phyloP scores from a whole-genome alignment of 2,797 vertebrate species.

The Tympanoctomys barrerae region DNA sequence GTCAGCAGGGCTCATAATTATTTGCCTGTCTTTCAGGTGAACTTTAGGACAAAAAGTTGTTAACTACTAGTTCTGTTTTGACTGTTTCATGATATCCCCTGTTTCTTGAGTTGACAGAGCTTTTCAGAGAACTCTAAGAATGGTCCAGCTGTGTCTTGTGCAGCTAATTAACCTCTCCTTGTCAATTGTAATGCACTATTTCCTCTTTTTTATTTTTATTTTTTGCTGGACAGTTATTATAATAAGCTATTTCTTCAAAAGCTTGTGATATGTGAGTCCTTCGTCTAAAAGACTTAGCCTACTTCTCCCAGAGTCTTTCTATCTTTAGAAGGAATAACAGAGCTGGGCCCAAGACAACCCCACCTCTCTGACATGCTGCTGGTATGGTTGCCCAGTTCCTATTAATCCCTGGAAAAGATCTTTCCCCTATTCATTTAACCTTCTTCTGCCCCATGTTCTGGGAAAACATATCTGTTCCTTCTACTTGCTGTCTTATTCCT shows the following conservation, averaged over 20 bases:
- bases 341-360: background rate
- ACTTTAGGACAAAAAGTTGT: conserved; percentile 80
- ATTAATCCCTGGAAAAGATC: background rate
- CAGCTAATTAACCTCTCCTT: conserved; percentile 72
- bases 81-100: conserved; percentile 55
- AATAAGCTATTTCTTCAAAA: conserved; percentile 75
- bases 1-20: conserved; percentile 76
- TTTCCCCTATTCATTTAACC: fast-evolving
- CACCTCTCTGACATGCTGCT: background rate
- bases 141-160: conserved; percentile 45
- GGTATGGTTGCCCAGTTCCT: background rate
- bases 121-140: conserved; percentile 59
- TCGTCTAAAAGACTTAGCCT: conserved; percentile 38
- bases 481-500: background rate
- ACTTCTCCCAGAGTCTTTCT: conserved; percentile 44
- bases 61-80: conserved; percentile 65
- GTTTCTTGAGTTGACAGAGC: conserved; percentile 69
- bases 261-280: background rate
- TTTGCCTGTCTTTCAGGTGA: conserved; percentile 83
- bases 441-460: background rate
- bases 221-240: conserved; percentile 61
- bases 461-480: background rate
- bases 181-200: conserved; percentile 54
- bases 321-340: background rate
- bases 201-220: conserved; percentile 11